Evolutionary conservation across 2,797 vertebrate species (phyloP).

Genomic region (Pseudomugil gertrudae): DNA sequence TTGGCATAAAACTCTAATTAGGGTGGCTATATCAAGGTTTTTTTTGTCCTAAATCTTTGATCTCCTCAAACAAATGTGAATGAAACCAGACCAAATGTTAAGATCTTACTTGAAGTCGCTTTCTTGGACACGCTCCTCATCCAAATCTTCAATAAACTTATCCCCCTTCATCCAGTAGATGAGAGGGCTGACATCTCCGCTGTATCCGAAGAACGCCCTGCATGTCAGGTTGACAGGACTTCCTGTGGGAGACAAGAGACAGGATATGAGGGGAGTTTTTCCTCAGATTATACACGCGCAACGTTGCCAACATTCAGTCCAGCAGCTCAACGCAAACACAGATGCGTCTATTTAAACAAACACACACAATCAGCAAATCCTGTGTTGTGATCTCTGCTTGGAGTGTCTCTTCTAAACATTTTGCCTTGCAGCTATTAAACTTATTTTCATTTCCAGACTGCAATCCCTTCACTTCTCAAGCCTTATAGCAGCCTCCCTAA

Average conservation of each 20-base stretch:
- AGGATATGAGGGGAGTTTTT: conserved; percentile 9
- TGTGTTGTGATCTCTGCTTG: background rate
- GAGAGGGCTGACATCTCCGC: conserved; percentile 92
- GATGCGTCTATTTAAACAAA: background rate
- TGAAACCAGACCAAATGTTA: background rate
- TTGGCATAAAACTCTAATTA: background rate
- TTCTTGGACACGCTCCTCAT: conserved; percentile 93
- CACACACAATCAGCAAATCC: background rate
- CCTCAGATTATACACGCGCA: background rate
- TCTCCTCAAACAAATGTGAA: background rate
- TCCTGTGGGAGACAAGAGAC: conserved; percentile 78
- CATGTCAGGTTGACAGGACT: conserved; percentile 93
- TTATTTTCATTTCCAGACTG: background rate
- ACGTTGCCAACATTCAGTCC: background rate
- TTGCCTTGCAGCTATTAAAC: conserved; percentile 13
- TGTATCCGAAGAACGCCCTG: conserved; percentile 95
- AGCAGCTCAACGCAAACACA: background rate
- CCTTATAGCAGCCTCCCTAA: conserved; percentile 6
- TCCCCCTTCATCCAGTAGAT: conserved; percentile 99
- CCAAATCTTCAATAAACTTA: conserved; percentile 98
- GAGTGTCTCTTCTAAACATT: background rate
- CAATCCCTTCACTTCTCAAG: conserved; percentile 14
- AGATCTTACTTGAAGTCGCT: conserved; percentile 93
- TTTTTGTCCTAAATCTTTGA: background rate
- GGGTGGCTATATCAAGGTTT: background rate